Conservation (phyloP, 2,797 vertebrate species). For the Cossypha heuglini region DNA sequence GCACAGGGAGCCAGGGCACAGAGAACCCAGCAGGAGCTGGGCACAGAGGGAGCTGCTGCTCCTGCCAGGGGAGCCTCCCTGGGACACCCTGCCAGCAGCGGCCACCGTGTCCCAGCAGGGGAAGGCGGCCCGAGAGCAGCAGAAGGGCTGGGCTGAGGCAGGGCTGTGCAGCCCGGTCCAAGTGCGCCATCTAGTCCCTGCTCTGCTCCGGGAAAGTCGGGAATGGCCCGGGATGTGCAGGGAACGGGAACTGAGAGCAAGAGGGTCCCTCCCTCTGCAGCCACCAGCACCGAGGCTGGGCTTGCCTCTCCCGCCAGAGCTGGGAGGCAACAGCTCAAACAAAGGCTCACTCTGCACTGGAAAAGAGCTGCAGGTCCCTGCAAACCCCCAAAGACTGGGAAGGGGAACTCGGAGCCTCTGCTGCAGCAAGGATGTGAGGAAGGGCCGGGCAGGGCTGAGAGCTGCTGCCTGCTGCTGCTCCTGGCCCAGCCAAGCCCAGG, state of each 20-base stretch:
- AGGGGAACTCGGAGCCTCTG: not conserved
- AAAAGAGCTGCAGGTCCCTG: not conserved
- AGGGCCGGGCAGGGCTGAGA: not conserved
- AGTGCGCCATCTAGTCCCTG: conserved; percentile 33
- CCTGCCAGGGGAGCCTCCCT: not conserved
- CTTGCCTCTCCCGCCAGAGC: not conserved
- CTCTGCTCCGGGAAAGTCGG: accelerated
- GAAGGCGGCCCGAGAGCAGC: accelerated
- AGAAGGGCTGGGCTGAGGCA: not conserved
- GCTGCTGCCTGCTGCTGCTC: not conserved
- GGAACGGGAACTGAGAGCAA: accelerated
- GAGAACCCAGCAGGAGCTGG: not conserved
- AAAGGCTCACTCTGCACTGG: not conserved
- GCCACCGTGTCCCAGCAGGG: not conserved
- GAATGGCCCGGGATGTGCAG: accelerated
- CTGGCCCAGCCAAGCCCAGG: not conserved
- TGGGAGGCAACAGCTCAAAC: not conserved
- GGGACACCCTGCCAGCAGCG: not conserved
- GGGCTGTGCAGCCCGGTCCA: not conserved
- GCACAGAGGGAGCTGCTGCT: not conserved
- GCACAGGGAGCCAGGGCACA: not conserved
- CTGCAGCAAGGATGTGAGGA: not conserved
- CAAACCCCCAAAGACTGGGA: accelerated
- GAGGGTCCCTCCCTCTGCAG: not conserved
- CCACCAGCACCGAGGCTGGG: not conserved